Conservation (phyloP, 2,888 invertebrate species). For the Eupithecia insigniata region DNA sequence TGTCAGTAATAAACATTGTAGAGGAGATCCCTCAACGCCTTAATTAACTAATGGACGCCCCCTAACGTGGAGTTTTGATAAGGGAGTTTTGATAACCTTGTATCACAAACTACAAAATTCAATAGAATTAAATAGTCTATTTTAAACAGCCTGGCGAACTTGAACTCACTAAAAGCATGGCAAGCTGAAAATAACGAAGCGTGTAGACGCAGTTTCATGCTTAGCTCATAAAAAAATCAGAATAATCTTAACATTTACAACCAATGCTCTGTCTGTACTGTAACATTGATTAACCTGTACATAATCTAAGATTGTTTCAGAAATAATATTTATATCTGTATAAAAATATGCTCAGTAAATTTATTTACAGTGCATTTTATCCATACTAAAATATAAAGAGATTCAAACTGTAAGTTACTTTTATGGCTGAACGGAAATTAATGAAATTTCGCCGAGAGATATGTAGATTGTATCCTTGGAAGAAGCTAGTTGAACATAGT, state of each 20-base stretch:
- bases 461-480: not conserved
- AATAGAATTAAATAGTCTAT: too few relatives aligned
- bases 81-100: too few relatives aligned
- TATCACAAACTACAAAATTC: too few relatives aligned
- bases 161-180: too few relatives aligned
- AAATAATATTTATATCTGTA: slow-evolving; percentile 4
- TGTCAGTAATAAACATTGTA: too few relatives aligned
- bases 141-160: too few relatives aligned
- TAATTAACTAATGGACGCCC: too few relatives aligned
- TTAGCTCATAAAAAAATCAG: not conserved
- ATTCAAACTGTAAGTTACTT: not conserved
- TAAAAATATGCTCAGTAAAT: slow-evolving; percentile 16
- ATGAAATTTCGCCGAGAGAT: not conserved
- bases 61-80: too few relatives aligned
- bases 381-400: not conserved
- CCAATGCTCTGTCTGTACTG: not conserved
- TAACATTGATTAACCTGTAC: not conserved
- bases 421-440: not conserved
- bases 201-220: too few relatives aligned
- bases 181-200: too few relatives aligned
- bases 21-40: too few relatives aligned
- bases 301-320: too few relatives aligned
- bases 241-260: not conserved
- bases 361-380: not conserved
- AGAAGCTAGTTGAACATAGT: not conserved